Evolutionary conservation across 2,888 invertebrate genomes (phyloP).

Genomic region (Epirrhoe alternata): DNA sequence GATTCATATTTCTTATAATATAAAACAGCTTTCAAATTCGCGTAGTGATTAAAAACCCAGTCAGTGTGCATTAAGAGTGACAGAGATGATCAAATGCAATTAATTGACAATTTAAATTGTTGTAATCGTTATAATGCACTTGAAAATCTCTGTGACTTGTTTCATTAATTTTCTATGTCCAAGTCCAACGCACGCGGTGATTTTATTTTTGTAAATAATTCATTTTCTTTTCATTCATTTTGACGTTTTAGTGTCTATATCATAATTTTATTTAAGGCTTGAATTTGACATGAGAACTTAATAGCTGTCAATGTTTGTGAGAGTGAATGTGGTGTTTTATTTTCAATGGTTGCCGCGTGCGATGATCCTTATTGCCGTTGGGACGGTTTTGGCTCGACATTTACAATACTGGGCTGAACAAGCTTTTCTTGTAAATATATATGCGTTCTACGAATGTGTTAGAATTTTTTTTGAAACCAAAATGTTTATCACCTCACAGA

Average conservation of each 20-base stretch:
- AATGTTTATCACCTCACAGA: conserved; percentile 19
- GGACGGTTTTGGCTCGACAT: conserved; percentile 55
- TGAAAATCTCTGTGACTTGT: conserved; percentile 20
- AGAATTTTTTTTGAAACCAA: conserved; percentile 16
- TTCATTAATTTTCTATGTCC: conserved; percentile 18
- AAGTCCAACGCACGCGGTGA: conserved; percentile 28
- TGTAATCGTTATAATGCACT: neutral
- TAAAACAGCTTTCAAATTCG: no score
- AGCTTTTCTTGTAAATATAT: conserved; percentile 31
- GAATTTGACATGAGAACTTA: neutral
- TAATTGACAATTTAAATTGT: neutral
- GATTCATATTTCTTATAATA: no score
- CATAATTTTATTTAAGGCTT: neutral
- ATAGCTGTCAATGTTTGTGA: neutral
- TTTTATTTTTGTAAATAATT: conserved; percentile 21
- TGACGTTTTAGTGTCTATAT: neutral
- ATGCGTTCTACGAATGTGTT: conserved; percentile 4
- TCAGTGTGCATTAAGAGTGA: conserved; percentile 4
- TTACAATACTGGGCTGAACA: conserved; percentile 22
- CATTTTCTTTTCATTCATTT: conserved; percentile 1
- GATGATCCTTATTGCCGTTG: conserved; percentile 33
- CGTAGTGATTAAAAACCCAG: conserved; percentile 6
- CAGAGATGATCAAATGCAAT: neutral
- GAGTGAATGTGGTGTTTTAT: conserved; percentile 11
- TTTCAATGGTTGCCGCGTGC: conserved; percentile 27